Base-by-base conservation (phyloP, 2,888 invertebrate genomes). In the Laspeyria flexula region DNA sequence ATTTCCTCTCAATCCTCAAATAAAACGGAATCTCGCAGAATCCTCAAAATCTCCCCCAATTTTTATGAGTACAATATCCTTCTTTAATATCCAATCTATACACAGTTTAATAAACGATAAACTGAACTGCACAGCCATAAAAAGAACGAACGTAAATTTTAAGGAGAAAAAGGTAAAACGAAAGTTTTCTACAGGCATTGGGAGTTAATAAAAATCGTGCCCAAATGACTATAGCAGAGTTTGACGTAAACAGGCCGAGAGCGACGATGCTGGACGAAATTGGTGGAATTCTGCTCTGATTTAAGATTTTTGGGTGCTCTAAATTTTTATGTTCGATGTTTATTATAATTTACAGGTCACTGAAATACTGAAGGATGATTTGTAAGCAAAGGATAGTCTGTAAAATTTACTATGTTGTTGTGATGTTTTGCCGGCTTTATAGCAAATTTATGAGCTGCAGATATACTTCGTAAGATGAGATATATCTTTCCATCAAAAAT, bases 181-280 rank as follows among this genome's bases (percentile, higher is more conserved):
- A 73, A 73, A 85, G 78, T 77, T 81, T 81, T 74, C 73, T 71
- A 68, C 69, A 72, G 77, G 79, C 73, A 75, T 77, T 67, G 73
- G 81, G 85, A 88, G 87, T 90, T 90, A 86, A 88, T 89, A 90
- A 90, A 90, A 89, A 89, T 87, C 77, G 88, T 70, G 85, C 82
- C 85, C 86, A 81, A 87, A 88, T 85, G 82, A 88, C 85, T 86
- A 75, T 65, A 69, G 74, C 72, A 57, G 77, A 87, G 87, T 79
- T 86, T 86, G 70, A 65, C 72, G 81, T 85, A 84, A 86, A 86
- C 87, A 86, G 77, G 82, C 81, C 81, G 79, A 83, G 81, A 77
- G 80, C 63, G 71, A 63, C 64, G 75, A 79, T 79, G 78, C 79
- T 79, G 77, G 60, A 61, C 63, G 68, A 65, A 55, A 54, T 55